A percentile compares a stretch with the other conserved stretches of the same genome.
Conservation (phyloP, 2,888 invertebrate species). For the Globia sparganii region DNA sequence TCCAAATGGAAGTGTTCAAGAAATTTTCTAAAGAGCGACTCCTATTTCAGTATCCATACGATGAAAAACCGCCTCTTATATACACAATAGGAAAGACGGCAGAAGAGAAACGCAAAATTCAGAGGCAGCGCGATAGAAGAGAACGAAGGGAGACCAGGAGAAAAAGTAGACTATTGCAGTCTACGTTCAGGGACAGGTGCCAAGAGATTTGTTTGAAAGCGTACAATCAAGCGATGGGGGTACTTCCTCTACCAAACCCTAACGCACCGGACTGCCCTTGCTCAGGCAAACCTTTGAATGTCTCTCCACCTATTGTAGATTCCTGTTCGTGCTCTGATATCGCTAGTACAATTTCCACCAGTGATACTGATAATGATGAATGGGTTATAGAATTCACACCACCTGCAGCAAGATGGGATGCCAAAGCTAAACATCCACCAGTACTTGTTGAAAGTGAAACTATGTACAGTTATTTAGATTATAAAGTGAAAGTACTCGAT, state of each 20-base stretch:
- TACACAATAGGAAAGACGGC: constrained; percentile 86
- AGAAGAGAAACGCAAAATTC: constrained; percentile 81
- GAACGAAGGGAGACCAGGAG: constrained; percentile 85
- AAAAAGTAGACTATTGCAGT: constrained; percentile 83
- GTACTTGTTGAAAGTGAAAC: constrained; percentile 72
- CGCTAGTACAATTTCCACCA: constrained; percentile 76
- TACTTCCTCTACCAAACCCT: constrained; percentile 82
- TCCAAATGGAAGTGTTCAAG: constrained; percentile 87
- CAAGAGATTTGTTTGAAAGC: constrained; percentile 88
- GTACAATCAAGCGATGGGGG: constrained; percentile 86
- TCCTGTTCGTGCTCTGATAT: constrained; percentile 87
- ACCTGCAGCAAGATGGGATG: constrained; percentile 82
- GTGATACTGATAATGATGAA: constrained; percentile 86
- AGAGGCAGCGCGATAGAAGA: constrained; percentile 81
- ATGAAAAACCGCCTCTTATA: constrained; percentile 83
- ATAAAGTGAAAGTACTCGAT: constrained; percentile 84
- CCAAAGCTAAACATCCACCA: constrained; percentile 83
- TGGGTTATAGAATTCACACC: constrained; percentile 87
- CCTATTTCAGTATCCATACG: constrained; percentile 84
- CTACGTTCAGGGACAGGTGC: constrained; percentile 85
- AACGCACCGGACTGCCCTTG: constrained; percentile 86
- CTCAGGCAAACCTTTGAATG: constrained; percentile 67
- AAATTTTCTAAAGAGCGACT: constrained; percentile 86
- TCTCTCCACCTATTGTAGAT: constrained; percentile 76
- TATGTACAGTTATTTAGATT: constrained; percentile 86